phyloP scores from a whole-genome alignment of 2,797 vertebrate genomes.

The Paguma larvata region DNA sequence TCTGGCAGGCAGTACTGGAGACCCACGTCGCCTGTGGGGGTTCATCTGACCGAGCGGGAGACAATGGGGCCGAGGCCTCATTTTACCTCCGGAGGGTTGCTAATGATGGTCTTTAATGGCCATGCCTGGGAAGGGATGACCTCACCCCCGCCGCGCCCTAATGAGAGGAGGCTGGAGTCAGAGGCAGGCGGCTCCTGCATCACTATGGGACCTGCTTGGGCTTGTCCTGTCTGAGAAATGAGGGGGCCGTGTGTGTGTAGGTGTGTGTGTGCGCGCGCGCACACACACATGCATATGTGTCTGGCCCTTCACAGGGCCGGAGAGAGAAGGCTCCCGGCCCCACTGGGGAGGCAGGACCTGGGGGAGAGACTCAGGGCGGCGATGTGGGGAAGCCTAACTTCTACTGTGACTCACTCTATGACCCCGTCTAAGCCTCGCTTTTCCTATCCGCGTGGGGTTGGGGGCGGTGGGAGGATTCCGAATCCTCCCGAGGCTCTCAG shows the following conservation, averaged over 20 bases:
- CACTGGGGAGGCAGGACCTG: background rate
- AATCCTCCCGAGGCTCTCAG: background rate
- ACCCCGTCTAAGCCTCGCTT: background rate
- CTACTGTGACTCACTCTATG: background rate
- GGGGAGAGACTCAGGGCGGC: background rate
- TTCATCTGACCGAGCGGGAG: background rate
- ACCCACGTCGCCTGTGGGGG: background rate
- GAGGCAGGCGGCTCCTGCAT: constrained; percentile 44
- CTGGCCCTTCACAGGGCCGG: background rate
- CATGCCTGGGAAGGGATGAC: constrained; percentile 54
- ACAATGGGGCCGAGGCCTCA: background rate
- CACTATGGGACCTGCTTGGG: constrained; percentile 45
- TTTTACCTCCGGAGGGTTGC: background rate
- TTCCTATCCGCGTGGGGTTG: background rate
- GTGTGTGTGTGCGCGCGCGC: background rate
- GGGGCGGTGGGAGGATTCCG: background rate
- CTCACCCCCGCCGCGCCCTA: constrained; percentile 51
- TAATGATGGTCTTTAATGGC: constrained; percentile 44
- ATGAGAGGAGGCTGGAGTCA: constrained; percentile 43
- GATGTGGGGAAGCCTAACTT: background rate
- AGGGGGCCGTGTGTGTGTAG: background rate
- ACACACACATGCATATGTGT: rapidly evolving
- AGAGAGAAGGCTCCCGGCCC: background rate
- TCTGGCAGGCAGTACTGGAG: background rate
- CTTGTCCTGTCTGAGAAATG: constrained; percentile 68